Evolutionary conservation across 2,113 vertebrate genomes (phyloP).

Genomic region (Seriola quinqueradiata): DNA sequence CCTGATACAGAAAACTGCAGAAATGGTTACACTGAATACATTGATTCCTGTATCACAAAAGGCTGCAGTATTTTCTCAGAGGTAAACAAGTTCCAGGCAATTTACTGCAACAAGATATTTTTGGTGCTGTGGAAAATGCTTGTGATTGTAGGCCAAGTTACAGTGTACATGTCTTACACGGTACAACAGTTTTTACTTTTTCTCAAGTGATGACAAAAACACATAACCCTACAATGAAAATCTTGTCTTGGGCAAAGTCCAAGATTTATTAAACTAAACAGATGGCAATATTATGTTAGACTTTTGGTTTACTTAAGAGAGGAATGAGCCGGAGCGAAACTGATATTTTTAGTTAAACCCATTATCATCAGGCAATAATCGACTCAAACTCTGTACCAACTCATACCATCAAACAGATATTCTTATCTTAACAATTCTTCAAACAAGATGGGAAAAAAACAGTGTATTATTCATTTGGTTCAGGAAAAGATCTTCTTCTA

Average conservation of each 20-base stretch:
- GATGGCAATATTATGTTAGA: neutral
- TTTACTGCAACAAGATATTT: conserved; percentile 30
- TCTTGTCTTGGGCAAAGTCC: neutral
- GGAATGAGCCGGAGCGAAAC: neutral
- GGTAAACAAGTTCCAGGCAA: conserved; percentile 32
- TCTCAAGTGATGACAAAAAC: neutral
- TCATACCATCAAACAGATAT: neutral
- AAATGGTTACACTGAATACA: conserved; percentile 7
- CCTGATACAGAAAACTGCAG: conserved; percentile 19
- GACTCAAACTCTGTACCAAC: neutral
- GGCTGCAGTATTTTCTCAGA: conserved; percentile 9
- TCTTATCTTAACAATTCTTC: neutral
- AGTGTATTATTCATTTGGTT: neutral
- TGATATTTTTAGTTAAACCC: neutral
- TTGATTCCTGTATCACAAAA: conserved; percentile 24
- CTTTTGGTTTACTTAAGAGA: neutral
- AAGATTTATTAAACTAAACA: neutral
- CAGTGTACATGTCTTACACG: neutral
- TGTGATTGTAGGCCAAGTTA: conserved; percentile 30
- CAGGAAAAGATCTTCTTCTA: neutral
- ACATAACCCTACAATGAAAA: neutral
- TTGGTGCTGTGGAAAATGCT: conserved; percentile 17
- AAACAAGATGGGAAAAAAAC: neutral
- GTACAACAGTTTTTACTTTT: neutral
- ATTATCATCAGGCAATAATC: neutral